Percentiles rank a stretch among this genome's conserved stretches.
Evolutionary conservation across 64 coral and sea anemone species (phyloP).

Genomic region (Actinia equina): DNA sequence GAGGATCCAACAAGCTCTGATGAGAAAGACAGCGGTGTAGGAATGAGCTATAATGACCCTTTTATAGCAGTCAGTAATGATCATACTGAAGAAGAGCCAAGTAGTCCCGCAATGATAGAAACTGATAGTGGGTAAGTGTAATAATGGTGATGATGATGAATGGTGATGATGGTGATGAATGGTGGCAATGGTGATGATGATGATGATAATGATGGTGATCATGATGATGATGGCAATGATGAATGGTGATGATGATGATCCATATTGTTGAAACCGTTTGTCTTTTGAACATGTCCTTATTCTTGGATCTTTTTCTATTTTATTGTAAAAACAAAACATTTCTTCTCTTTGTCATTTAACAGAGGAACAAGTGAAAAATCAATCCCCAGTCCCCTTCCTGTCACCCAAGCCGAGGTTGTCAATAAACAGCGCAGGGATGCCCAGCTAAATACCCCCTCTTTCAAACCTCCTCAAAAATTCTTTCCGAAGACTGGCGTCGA

Average conservation of each 20-base stretch:
- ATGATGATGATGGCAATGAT: too few species aligned
- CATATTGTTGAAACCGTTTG: too few species aligned
- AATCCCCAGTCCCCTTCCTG: background rate
- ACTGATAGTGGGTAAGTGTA: background rate
- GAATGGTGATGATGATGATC: too few species aligned
- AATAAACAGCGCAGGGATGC: background rate
- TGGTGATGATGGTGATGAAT: too few species aligned
- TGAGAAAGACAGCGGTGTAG: conserved; percentile 48
- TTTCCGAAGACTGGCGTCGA: background rate
- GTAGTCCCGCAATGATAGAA: background rate
- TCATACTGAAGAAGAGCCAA: background rate
- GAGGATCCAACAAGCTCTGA: conserved; percentile 7
- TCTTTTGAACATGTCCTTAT: too few species aligned
- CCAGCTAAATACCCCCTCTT: background rate
- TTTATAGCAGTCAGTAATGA: conserved; percentile 4
- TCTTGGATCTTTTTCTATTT: background rate
- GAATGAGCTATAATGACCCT: background rate
- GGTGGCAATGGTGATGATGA: too few species aligned
- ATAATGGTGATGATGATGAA: too few species aligned
- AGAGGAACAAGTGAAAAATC: background rate
- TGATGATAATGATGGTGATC: too few species aligned
- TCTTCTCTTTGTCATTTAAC: background rate
- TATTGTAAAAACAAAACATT: background rate
- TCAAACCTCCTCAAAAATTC: background rate
- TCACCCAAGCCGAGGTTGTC: background rate